These are phyloP conservation scores for Lophius americanus DNA, from an alignment of 2,797 vertebrate species.

Conservation along the genomic window DNA sequence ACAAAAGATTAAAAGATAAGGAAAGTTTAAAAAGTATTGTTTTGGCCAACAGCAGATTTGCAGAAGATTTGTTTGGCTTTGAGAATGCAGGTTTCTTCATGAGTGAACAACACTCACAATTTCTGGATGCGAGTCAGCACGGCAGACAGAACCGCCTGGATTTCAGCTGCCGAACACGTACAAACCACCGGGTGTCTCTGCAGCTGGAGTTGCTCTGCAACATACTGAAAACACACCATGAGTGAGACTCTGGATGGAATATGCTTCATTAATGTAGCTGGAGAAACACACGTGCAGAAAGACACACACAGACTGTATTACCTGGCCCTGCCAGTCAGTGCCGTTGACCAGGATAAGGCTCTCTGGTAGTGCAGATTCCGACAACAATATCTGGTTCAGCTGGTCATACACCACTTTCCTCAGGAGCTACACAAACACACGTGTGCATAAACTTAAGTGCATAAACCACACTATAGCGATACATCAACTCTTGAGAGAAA, in stretches of 20 bases:
- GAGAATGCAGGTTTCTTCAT: conserved; percentile 4
- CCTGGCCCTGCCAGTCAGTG: conserved; percentile 97
- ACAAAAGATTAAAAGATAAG: not conserved
- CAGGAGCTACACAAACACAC: conserved; percentile 82
- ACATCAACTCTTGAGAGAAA: conserved; percentile 46
- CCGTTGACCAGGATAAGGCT: conserved; percentile 93
- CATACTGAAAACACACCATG: conserved; percentile 80
- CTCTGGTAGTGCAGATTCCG: conserved; percentile 91
- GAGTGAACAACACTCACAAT: conserved; percentile 86
- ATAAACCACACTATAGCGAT: not conserved
- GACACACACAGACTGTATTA: conserved; percentile 49
- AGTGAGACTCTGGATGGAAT: not conserved
- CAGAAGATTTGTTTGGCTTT: not conserved
- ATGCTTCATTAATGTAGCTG: not conserved
- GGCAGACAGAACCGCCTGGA: conserved; percentile 93
- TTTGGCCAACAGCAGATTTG: not conserved
- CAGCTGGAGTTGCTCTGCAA: conserved; percentile 91
- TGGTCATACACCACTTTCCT: conserved; percentile 95
- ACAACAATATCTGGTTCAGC: conserved; percentile 93
- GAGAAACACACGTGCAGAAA: conserved; percentile 9
- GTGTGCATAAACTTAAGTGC: conserved; percentile 16
- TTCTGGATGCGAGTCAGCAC: conserved; percentile 96
- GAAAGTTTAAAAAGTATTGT: not conserved
- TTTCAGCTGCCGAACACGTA: conserved; percentile 92
- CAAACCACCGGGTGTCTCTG: conserved; percentile 93